Base-by-base conservation (phyloP, 2,113 vertebrate species). In the Oreochromis tanganicae region DNA sequence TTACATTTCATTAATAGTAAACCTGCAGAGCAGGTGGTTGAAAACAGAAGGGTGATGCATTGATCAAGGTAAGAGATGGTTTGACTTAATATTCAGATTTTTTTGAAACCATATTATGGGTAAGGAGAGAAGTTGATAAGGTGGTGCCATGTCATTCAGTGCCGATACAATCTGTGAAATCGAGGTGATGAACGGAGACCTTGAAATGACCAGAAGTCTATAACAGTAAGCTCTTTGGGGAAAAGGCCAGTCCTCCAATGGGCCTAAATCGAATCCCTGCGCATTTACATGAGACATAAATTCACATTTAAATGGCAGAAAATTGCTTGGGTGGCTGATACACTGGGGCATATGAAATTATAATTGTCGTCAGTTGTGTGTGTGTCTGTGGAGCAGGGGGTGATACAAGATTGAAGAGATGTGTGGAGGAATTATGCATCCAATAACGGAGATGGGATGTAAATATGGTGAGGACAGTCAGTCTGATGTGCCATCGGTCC, bases 171-270 rank as follows among this genome's bases (percentile, higher is more conserved):
- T 89, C 52, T 56, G 80, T 89, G 82, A 88, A 88, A 90, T 84
- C 21, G 83, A 90, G 83, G 85, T 88, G 87, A 90, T 73, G 84
- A 93, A 89, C 55, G 21, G 81, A 83, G 87, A 85, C 85, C 84
- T 86, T 87, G 88, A 89, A 88, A 93, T 87, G 90, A 90, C 82
- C 88, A 89, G 46, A 92, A 63, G 73, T 27, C 82, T 89, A 55
- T 94, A 90, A 93, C 59, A 95, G 92, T 91, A 94, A 93, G 94
- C 93, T 93, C 41, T 79, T 82, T 94, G 93, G 73, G 73, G 88
- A 91, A 97, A 98, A 98, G 96, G 97, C 97, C 97, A 97, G 91
- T 93, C 92, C 92, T 96, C 96, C 95, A 92, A 89, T 93, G 91
- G 95, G 89, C 93, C 92, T 92, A 91, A 95, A 96, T 97, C 91